Evolutionary conservation across 2,888 invertebrate species (phyloP).

Genomic region (Plagodis dolabraria): DNA sequence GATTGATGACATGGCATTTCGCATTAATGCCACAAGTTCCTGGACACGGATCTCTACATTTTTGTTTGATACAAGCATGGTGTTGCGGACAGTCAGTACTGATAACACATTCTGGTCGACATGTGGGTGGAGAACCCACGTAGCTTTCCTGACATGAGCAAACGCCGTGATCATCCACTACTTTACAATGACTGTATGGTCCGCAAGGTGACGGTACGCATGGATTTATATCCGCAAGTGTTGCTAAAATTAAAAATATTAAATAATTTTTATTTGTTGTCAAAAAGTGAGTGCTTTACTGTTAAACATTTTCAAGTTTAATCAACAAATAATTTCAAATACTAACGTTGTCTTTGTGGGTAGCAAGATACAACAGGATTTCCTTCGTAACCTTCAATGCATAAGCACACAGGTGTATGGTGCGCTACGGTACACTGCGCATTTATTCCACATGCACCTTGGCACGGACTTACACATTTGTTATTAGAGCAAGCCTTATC

Average conservation of each 20-base stretch:
- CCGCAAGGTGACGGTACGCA: constrained; percentile 92
- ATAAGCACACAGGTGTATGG: constrained; percentile 92
- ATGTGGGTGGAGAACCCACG: constrained; percentile 90
- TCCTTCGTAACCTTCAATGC: constrained; percentile 91
- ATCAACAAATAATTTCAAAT: constrained; percentile 26
- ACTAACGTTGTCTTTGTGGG: constrained; percentile 73
- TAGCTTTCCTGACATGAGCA: constrained; percentile 92
- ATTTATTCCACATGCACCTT: constrained; percentile 91
- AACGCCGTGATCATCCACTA: constrained; percentile 89
- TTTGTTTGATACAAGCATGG: constrained; percentile 89
- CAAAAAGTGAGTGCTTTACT: neutral
- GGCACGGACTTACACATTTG: constrained; percentile 94
- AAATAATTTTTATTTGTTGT: constrained; percentile 10
- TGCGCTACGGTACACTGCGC: constrained; percentile 92
- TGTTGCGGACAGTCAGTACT: constrained; percentile 91
- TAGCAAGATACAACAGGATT: constrained; percentile 88
- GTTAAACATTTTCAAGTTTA: neutral
- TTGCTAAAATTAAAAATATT: constrained; percentile 61
- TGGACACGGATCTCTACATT: constrained; percentile 91
- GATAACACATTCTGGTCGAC: constrained; percentile 91
- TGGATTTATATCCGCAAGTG: constrained; percentile 83
- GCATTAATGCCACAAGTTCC: constrained; percentile 91
- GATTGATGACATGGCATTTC: constrained; percentile 90
- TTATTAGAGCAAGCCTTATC: constrained; percentile 92
- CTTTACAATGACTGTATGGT: constrained; percentile 90